phyloP scores from a whole-genome alignment of 2,888 invertebrate genomes.

The Tridacna gigas region DNA sequence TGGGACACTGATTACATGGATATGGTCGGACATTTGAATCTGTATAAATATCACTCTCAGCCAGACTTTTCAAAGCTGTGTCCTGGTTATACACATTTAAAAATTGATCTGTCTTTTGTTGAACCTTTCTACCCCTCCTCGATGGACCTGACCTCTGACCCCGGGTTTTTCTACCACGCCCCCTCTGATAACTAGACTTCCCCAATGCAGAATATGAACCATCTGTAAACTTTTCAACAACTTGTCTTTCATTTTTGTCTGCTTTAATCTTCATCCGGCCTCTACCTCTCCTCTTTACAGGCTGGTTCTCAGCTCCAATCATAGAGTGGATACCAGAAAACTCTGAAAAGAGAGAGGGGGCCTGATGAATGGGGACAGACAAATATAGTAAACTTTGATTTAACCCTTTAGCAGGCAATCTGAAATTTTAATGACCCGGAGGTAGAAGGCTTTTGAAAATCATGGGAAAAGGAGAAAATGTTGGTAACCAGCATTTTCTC shows the following conservation, averaged over 20 bases:
- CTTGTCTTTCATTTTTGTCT: not conserved
- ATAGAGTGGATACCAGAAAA: conserved; percentile 19
- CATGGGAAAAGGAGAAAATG: not conserved
- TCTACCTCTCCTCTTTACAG: conserved; percentile 15
- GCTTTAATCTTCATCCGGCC: conserved; percentile 1
- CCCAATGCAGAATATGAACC: not conserved
- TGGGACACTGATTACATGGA: conserved; percentile 48
- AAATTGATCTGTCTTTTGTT: not conserved
- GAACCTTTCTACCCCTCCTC: not conserved
- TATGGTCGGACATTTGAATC: conserved; percentile 29
- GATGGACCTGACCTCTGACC: not conserved
- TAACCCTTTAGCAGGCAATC: not conserved
- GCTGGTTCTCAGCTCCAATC: conserved; percentile 16
- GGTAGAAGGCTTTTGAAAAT: not conserved
- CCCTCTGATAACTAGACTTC: not conserved
- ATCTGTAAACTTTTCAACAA: not conserved
- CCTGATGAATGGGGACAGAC: not conserved
- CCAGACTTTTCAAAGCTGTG: too few species aligned
- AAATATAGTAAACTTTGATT: not conserved
- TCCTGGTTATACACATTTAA: not conserved
- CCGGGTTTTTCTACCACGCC: not conserved
- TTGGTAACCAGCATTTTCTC: not conserved
- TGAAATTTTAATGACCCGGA: not conserved
- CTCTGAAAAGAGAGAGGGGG: conserved; percentile 10
- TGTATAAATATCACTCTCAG: too few species aligned